Base-by-base conservation (phyloP, 2,888 invertebrate species). In the Pristionchus japonicus region DNA sequence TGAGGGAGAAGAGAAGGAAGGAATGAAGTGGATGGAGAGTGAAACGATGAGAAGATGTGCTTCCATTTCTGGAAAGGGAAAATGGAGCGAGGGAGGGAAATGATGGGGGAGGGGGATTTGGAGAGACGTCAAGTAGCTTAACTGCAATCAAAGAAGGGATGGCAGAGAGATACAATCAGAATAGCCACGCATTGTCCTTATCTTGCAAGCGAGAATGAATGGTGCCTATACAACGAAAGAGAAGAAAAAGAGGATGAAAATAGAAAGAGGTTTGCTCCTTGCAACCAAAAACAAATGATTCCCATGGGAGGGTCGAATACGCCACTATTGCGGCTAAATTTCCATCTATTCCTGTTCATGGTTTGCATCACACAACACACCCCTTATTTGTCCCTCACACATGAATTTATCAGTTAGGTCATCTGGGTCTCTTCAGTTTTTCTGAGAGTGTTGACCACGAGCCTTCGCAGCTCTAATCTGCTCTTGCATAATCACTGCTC, bases 1-100 rank as follows among this genome's bases (percentile, higher is more conserved):
- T 13, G 85, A 64, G 52, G 84, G 43, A 27, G 61, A 64, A 64
- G 9, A n/a, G 57, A 17, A 64, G 34, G 34, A 85, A 64, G 31
- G 37, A 37, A 70, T 31, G 86, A 86, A 74, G 57, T 31, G 70
- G 47, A 70, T 47, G 49, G 43, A 70, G 31, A 37, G 86, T n/a
- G 67, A 64, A 52, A 34, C 82, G 52, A 82, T 52, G 52, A 82
- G 82, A 52, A 27, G 85, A 85, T 52, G 85, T 61, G 31, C 85
- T 43, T 34, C 64, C 61, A 37, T 85, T 40, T 64, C 27, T 85
- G 31, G 47, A 67, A 86, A 43, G 67, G 57, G 67, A 74, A 23
- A 40, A 74, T 1, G 40, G 64, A 37, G 34, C 7, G 86, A 86
- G 17, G 74, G 86, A 70, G 70, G 37, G 74, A 49, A 52, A 49